Percentiles rank a stretch among this genome's conserved stretches.
phyloP scores from a whole-genome alignment of 1,140 invertebrate genomes.

The Zaprionus capensis region DNA sequence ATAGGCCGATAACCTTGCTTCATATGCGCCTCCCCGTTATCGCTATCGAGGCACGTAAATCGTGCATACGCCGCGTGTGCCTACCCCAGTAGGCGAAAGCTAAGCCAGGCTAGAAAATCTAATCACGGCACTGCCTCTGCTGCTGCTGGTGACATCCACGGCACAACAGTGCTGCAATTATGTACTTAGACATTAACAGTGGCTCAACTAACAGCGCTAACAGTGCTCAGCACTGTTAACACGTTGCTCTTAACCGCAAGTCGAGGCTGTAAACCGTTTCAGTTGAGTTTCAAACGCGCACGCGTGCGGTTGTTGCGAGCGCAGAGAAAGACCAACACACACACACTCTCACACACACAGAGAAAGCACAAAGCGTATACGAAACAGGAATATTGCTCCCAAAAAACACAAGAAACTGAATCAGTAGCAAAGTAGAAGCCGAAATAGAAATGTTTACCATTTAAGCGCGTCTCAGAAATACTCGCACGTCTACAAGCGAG shows the following conservation, averaged over 20 bases:
- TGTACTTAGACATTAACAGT: conserved; percentile 30
- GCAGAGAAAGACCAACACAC: conserved; percentile 11
- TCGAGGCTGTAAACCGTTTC: conserved; percentile 67
- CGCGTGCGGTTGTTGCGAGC: conserved; percentile 63
- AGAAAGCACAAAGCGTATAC: conserved; percentile 52
- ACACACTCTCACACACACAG: conserved; percentile 20
- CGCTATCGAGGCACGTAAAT: conserved; percentile 48
- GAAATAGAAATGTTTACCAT: conserved; percentile 79
- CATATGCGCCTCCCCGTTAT: conserved; percentile 27
- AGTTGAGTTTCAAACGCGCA: conserved; percentile 77
- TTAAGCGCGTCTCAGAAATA: conserved; percentile 73
- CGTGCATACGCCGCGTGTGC: conserved; percentile 37
- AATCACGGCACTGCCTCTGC: neutral
- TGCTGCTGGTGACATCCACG: conserved; percentile 18
- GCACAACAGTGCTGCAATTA: conserved; percentile 35
- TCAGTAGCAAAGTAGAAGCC: conserved; percentile 61
- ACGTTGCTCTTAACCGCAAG: conserved; percentile 62
- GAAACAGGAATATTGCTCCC: conserved; percentile 57
- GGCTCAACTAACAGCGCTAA: neutral
- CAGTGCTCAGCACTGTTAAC: conserved; percentile 45
- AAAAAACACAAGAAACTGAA: conserved; percentile 25
- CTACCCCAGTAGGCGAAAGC: conserved; percentile 34
- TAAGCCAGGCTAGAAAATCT: conserved; percentile 34
- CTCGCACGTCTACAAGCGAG: conserved; percentile 60
- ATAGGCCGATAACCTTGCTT: conserved; percentile 52